Conservation (phyloP, 2,797 vertebrate species). For the Lacerta viridis region DNA sequence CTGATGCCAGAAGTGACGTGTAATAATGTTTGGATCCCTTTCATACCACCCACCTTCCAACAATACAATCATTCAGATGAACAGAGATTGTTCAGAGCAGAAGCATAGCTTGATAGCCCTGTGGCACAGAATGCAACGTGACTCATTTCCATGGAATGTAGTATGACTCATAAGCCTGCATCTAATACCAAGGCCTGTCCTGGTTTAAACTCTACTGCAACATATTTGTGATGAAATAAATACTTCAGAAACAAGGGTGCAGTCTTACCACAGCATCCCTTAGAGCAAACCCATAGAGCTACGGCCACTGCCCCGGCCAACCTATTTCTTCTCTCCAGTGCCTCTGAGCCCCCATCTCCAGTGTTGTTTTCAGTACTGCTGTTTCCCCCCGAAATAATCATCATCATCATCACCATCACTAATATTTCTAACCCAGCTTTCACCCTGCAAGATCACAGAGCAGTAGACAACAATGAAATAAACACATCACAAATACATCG, state of each 20-base stretch:
- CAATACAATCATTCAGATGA: neutral
- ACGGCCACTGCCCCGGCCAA: neutral
- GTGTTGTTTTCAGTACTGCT: neutral
- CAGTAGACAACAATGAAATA: too few species aligned
- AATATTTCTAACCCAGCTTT: too few species aligned
- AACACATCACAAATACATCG: too few species aligned
- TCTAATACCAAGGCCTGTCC: neutral
- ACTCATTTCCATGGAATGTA: constrained; percentile 20
- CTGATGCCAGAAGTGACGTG: constrained; percentile 2
- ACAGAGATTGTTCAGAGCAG: constrained; percentile 24
- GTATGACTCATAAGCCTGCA: neutral
- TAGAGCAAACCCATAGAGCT: neutral
- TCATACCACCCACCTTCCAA: neutral
- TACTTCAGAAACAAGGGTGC: neutral
- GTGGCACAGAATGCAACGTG: neutral
- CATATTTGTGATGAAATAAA: neutral
- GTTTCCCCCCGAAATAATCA: neutral
- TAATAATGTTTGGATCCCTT: neutral
- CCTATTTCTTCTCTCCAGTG: neutral
- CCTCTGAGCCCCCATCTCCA: neutral
- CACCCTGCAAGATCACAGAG: too few species aligned
- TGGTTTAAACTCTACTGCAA: neutral
- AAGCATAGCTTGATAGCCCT: neutral
- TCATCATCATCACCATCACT: too few species aligned
- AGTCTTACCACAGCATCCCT: neutral